phyloP scores from a whole-genome alignment of 2,888 invertebrate species.

The Adineta ricciae region DNA sequence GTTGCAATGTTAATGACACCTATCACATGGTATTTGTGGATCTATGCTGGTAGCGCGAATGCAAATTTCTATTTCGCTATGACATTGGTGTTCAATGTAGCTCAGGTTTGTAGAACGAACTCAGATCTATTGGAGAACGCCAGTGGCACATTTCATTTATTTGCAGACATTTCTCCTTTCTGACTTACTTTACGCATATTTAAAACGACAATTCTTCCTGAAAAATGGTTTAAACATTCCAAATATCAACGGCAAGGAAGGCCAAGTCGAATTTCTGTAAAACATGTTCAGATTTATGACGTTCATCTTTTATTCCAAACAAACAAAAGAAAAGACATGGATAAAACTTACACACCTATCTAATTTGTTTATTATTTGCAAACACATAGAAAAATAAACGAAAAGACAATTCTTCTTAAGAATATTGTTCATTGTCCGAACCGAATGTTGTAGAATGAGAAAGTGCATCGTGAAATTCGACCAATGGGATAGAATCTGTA shows the following conservation, averaged over 20 bases:
- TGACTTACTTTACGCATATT: slow-evolving; percentile 27
- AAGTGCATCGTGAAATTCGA: slow-evolving; percentile 14
- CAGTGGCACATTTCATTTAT: too few relatives aligned
- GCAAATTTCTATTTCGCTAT: slow-evolving; percentile 99
- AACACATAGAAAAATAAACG: neutral
- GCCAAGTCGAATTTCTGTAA: neutral
- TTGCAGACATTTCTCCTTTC: slow-evolving; percentile 18
- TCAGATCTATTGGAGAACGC: too few relatives aligned
- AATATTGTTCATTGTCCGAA: neutral
- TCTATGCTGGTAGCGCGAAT: slow-evolving; percentile 91
- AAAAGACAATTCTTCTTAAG: neutral
- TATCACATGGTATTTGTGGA: slow-evolving; percentile 94
- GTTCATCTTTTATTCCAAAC: neutral
- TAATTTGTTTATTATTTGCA: neutral
- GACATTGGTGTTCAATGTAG: slow-evolving; percentile 59
- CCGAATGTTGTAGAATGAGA: neutral
- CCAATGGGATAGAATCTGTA: neutral
- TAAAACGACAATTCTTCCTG: slow-evolving; percentile 27
- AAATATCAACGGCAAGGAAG: neutral
- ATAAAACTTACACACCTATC: neutral
- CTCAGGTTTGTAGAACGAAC: neutral
- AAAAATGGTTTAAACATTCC: slow-evolving; percentile 22
- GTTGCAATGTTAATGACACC: slow-evolving; percentile 84
- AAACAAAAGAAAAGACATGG: neutral
- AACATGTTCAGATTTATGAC: neutral